phyloP scores from a whole-genome alignment of 2,797 vertebrate species.

The Cichlasoma orientale region DNA sequence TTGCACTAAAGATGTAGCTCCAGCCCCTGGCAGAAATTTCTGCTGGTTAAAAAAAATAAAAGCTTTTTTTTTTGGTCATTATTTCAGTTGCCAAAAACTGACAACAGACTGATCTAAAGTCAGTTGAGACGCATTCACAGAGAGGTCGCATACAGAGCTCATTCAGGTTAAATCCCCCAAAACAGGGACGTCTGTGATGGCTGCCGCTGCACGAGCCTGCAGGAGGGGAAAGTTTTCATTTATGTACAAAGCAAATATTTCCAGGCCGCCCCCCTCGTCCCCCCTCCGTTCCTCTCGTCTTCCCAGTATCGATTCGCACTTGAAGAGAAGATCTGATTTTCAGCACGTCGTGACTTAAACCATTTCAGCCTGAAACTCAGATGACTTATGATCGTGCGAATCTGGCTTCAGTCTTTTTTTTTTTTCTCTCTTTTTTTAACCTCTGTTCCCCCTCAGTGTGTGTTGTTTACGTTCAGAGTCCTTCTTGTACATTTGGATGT shows the following conservation, averaged over 20 bases:
- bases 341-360: not conserved
- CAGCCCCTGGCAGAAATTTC: not conserved
- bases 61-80: not conserved
- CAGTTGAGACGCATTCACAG: not conserved
- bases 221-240: not conserved
- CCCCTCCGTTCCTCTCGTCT: not conserved
- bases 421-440: not conserved
- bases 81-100: constrained; percentile 24
- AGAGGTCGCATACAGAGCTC: not conserved
- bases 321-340: constrained; percentile 11
- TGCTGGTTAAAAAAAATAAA: not conserved
- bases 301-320: constrained; percentile 5
- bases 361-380: constrained; percentile 7
- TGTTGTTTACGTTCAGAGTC: constrained; percentile 74
- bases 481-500: constrained; percentile 74
- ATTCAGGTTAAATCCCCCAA: constrained; percentile 19
- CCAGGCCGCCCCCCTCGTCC: constrained; percentile 7
- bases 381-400: not conserved
- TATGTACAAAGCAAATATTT: constrained; percentile 30
- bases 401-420: constrained; percentile 6
- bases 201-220: not conserved
- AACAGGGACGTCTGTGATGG: not conserved
- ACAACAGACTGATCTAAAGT: not conserved
- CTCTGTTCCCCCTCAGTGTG: constrained; percentile 54
- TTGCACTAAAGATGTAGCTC: constrained; percentile 53